Base-by-base conservation (phyloP, 2,888 invertebrate species). In the Lathronympha strigana region DNA sequence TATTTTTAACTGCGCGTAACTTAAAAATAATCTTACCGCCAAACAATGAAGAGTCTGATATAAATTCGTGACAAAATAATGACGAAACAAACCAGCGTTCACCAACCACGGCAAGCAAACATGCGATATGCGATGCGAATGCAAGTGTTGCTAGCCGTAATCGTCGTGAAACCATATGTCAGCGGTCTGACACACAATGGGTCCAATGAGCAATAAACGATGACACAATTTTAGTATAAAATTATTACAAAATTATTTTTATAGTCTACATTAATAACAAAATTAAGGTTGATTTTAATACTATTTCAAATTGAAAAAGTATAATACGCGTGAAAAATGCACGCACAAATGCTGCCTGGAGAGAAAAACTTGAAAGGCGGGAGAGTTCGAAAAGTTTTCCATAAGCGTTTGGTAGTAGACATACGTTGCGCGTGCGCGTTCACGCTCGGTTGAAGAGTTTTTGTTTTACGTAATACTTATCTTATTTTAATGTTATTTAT, bases 21-120 rank as follows among this genome's bases (percentile, higher is more conserved):
- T 66, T 60, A 47, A 61, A 55, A 54, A 47, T 40, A 31, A 58
- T 60, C 66, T 61, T 66, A 66, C 66, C 66, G 61, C 54, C 54
- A 61, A 61, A 45, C 23, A 49, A 33, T 19, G 47, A 47, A 38
- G 53, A 45, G 13, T 19, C 13, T 36, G 60, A 63, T 66, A 57
- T n/a, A 40, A 53, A 66, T 21, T 54, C 13, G 33, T 25, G 40
- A 54, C 40, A 60, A 38, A 49, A 53, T 4, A 66, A 31, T 47
- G 54, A 55, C 63, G 50, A 63, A 17, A 40, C 47, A 8, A 55
- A 21, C 21, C 57, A 38, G 47, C 53, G 38, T 45, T 28, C 38
- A 38, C 47, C 47, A 33, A 31, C 53, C 38, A 47, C 66, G 21
- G 23, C 33, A 61, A 53, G 23, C 66, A 54, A 66, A 31, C 54